Evolutionary conservation across 1,140 invertebrate genomes (phyloP).

Genomic region (Diachasma alloeum): DNA sequence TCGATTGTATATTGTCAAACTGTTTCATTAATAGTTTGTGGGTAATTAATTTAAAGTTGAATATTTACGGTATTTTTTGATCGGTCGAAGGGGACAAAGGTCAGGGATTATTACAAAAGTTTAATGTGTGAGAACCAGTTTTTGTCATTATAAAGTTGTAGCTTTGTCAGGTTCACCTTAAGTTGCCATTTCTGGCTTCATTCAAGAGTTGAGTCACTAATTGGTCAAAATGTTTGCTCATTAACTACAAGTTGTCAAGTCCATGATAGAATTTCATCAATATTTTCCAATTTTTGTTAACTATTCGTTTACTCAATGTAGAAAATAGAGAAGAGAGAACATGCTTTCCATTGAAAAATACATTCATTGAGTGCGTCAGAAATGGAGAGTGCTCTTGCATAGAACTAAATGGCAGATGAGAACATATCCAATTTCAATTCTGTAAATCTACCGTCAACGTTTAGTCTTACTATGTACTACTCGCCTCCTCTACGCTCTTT

Average conservation of each 20-base stretch:
- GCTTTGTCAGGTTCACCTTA: neutral
- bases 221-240: neutral
- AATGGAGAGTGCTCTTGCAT: neutral
- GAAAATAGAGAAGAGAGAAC: too few species aligned
- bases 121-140: neutral
- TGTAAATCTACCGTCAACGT: neutral
- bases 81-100: too few species aligned
- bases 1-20: too few species aligned
- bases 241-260: neutral
- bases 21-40: too few species aligned
- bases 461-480: conserved; percentile 6
- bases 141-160: neutral
- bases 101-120: neutral
- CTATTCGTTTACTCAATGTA: too few species aligned
- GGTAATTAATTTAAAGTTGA: too few species aligned
- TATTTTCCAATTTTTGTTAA: too few species aligned
- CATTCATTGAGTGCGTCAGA: neutral
- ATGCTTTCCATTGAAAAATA: neutral
- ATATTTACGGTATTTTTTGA: too few species aligned
- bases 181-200: neutral
- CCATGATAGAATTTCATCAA: neutral
- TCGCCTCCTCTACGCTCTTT: neutral
- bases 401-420: too few species aligned
- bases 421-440: too few species aligned
- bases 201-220: neutral